phyloP scores from a whole-genome alignment of 2,888 invertebrate species.

The Scrobipalpa atriplicella region DNA sequence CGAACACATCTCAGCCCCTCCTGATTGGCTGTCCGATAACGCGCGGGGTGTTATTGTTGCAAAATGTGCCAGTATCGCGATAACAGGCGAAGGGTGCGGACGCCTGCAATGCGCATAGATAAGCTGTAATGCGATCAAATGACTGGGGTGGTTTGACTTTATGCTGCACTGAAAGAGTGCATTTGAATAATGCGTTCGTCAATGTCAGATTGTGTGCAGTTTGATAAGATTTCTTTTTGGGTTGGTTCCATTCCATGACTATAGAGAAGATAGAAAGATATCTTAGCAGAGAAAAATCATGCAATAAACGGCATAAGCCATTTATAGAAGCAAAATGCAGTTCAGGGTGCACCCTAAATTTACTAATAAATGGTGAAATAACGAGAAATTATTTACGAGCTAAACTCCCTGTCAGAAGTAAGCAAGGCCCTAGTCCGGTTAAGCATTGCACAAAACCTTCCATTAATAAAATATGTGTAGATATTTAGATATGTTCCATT shows the following conservation, averaged over 20 bases:
- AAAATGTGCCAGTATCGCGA: constrained; percentile 72
- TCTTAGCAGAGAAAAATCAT: neutral
- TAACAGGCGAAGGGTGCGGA: constrained; percentile 70
- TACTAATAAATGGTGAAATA: too few relatives aligned
- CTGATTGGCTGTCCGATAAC: constrained; percentile 71
- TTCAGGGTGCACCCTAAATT: too few relatives aligned
- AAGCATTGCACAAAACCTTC: too few relatives aligned
- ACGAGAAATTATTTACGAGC: too few relatives aligned
- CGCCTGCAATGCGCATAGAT: constrained; percentile 68
- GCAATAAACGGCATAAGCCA: too few relatives aligned
- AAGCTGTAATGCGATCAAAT: constrained; percentile 64
- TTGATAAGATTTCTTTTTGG: neutral
- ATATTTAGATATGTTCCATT: neutral
- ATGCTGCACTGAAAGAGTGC: constrained; percentile 57
- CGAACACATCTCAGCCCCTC: constrained; percentile 53
- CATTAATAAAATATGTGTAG: neutral
- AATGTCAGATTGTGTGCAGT: constrained; percentile 28
- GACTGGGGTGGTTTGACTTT: constrained; percentile 63
- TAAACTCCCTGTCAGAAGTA: too few relatives aligned
- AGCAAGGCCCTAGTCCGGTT: too few relatives aligned
- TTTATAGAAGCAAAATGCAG: too few relatives aligned
- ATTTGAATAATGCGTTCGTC: constrained; percentile 57
- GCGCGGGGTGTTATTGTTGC: constrained; percentile 68
- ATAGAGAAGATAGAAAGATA: neutral
- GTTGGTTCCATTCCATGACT: neutral